Base-by-base conservation (phyloP, 1,140 invertebrate species). In the Hyposmocoma kahamanoa region DNA sequence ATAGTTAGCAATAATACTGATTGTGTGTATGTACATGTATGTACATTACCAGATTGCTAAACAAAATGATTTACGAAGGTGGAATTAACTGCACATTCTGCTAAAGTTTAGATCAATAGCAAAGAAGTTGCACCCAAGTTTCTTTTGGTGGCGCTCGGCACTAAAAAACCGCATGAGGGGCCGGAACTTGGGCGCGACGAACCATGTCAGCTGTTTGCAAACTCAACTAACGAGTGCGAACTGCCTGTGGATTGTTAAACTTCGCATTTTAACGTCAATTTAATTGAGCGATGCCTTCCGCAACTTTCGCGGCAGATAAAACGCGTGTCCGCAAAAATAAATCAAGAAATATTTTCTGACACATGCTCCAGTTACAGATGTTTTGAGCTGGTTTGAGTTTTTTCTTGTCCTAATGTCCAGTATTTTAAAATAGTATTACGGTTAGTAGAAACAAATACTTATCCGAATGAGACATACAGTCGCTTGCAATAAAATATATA, bases 171-270 rank as follows among this genome's bases (percentile, higher is more conserved):
- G 56, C 53, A 59, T 53, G 67, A 68, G 67, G 56, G 62, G 50
- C 55, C 43, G 54, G 55, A 72, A 75, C 53, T 73, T 62, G 56
- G 54, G 48, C 50, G 42, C 46, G 44, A 43, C 49, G 48, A 62
- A 59, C 56, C 63, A 57, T 62, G 70, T 72, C 62, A 63, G 68
- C 61, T 66, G 63, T 70, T 72, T 56, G 59, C 60, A 52, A 76
- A 74, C 59, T 74, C 51, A 38, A 72, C 71, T 72, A 76, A 74
- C 69, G 65, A 72, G 56, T 26, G 24, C 24, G 32, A 36, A 36
- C 3, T 36, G 2, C 4, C 32, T 17, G 49, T 52, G 56, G 56
- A 57, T 58, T 71, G 59, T 67, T 56, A 50, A 61, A 58, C 50
- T 65, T 32, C 44, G 42, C 41, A 42, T 36, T 42, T 42, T 22